Conservation (phyloP, 1,140 invertebrate genomes). For the Hermetia illucens region DNA sequence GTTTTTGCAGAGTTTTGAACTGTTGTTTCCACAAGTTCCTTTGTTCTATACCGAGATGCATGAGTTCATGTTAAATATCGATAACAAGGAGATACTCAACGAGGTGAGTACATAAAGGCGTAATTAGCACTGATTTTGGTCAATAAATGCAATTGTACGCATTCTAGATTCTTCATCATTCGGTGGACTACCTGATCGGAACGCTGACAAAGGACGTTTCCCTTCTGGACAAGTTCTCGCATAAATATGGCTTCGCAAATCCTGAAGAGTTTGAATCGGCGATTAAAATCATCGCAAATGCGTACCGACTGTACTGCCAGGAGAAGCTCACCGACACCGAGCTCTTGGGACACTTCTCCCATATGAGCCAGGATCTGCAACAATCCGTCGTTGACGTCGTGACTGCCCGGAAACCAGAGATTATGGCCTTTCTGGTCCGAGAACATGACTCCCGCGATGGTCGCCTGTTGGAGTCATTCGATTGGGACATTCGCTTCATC, state of each 20-base stretch:
- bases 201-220: background rate
- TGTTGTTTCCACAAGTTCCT: too few species aligned
- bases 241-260: slow-evolving; percentile 6
- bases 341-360: slow-evolving; percentile 4
- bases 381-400: slow-evolving; percentile 6
- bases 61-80: slow-evolving; percentile 5
- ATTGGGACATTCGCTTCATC: slow-evolving; percentile 6
- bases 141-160: background rate
- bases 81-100: slow-evolving; percentile 7
- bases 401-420: background rate
- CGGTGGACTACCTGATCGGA: slow-evolving; percentile 5
- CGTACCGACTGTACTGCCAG: background rate
- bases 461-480: slow-evolving; percentile 3
- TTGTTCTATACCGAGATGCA: too few species aligned
- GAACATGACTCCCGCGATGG: slow-evolving; percentile 5
- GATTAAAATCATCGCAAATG: slow-evolving; percentile 4
- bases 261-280: slow-evolving; percentile 4
- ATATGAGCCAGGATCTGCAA: slow-evolving; percentile 3
- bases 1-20: too few species aligned
- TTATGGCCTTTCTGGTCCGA: slow-evolving; percentile 2
- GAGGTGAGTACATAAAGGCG: slow-evolving; percentile 5
- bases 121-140: too few species aligned
- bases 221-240: background rate
- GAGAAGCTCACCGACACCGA: slow-evolving; percentile 3
- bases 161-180: slow-evolving; percentile 4